Conservation (phyloP, 2,888 invertebrate species). For the Xanthorhoe designata region DNA sequence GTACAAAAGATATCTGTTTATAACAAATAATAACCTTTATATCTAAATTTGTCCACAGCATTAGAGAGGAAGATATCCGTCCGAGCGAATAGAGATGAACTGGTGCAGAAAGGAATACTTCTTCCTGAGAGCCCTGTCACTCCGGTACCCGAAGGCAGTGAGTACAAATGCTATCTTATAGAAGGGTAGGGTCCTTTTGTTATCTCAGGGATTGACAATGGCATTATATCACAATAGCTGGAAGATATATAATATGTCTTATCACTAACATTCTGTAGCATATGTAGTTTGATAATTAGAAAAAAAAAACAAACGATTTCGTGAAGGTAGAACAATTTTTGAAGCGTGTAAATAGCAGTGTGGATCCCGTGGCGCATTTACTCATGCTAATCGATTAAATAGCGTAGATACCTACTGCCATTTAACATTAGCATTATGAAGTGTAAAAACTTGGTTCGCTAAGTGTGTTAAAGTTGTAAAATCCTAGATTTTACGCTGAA, state of each 20-base stretch:
- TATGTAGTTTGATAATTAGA: background rate
- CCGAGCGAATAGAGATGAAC: constrained; percentile 98
- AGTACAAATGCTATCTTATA: constrained; percentile 55
- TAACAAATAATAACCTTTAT: constrained; percentile 6
- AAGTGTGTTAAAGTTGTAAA: background rate
- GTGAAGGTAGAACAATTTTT: background rate
- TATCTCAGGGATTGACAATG: constrained; percentile 5
- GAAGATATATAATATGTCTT: background rate
- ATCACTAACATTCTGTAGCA: background rate
- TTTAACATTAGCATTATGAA: too few species aligned
- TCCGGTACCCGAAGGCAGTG: constrained; percentile 93
- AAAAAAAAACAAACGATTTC: background rate
- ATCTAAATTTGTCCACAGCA: constrained; percentile 83
- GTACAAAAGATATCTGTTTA: constrained; percentile 14
- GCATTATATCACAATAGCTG: constrained; percentile 2
- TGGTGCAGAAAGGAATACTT: constrained; percentile 98
- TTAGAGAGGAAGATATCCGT: constrained; percentile 99
- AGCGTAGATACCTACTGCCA: background rate
- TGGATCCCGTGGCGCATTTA: background rate
- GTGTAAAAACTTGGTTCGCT: background rate
- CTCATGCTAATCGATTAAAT: background rate
- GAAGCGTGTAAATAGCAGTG: background rate
- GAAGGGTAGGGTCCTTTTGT: background rate
- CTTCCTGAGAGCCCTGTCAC: constrained; percentile 95
- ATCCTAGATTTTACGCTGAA: background rate